A percentile compares a stretch with the other conserved stretches of the same genome.
These are phyloP conservation scores for Melanerpes aurifrons DNA, from an alignment of 2,113 vertebrate genomes.

Conservation along the genomic window DNA sequence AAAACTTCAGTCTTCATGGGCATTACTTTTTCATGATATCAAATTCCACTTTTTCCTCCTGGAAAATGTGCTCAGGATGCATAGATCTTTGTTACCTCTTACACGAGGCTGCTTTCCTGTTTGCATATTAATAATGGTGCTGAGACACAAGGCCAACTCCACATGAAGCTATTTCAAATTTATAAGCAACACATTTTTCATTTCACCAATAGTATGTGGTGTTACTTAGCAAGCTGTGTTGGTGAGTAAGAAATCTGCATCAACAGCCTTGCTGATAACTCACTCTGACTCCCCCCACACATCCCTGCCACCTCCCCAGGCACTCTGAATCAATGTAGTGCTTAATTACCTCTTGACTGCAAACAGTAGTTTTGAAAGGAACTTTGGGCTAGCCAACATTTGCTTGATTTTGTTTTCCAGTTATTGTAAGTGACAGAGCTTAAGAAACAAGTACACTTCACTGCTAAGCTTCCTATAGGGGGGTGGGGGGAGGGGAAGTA, in stretches of 20 bases:
- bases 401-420: background rate
- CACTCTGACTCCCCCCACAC: background rate
- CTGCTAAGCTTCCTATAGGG: background rate
- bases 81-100: background rate
- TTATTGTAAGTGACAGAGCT: background rate
- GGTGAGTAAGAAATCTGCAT: slow-evolving; percentile 20
- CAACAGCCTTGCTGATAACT: background rate
- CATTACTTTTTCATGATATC: background rate
- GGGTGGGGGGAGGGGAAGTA: no score
- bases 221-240: background rate
- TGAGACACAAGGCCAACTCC: background rate
- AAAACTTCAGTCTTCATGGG: background rate
- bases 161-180: slow-evolving; percentile 19
- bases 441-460: background rate
- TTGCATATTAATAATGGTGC: background rate
- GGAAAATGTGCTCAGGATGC: background rate
- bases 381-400: background rate
- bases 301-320: background rate
- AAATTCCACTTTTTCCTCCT: background rate
- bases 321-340: background rate
- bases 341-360: slow-evolving; percentile 23
- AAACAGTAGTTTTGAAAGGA: background rate
- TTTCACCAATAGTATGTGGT: background rate
- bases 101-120: background rate
- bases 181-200: background rate